Conservation (phyloP, 2,113 vertebrate genomes). For the Castor canadensis region DNA sequence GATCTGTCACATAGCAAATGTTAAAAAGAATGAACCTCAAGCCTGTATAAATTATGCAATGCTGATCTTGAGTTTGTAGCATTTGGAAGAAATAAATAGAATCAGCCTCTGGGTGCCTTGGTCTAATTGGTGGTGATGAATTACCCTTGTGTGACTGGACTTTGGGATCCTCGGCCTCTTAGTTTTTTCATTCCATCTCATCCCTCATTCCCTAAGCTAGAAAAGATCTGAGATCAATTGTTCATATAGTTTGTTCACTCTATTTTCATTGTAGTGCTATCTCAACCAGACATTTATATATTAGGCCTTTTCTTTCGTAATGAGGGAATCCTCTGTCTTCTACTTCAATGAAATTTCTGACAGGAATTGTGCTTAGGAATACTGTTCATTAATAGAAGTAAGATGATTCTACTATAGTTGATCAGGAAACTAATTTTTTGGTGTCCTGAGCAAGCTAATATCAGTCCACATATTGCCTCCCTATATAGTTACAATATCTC, state of each 20-base stretch:
- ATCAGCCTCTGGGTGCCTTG: background rate
- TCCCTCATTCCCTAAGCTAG: background rate
- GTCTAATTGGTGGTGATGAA: background rate
- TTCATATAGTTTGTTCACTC: background rate
- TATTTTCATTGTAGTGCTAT: background rate
- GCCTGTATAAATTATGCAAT: background rate
- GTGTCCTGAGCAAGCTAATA: background rate
- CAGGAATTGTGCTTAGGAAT: background rate
- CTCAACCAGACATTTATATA: background rate
- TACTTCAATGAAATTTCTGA: conserved; percentile 40
- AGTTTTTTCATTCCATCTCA: background rate
- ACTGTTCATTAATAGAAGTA: background rate
- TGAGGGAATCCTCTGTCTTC: background rate
- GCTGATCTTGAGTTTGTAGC: background rate
- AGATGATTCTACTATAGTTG: background rate
- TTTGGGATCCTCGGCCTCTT: background rate
- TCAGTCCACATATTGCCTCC: background rate
- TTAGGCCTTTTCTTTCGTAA: background rate
- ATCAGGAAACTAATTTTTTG: background rate
- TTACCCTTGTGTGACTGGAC: background rate
- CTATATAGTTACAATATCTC: background rate
- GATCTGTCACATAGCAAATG: background rate
- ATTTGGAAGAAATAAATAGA: conserved; percentile 32
- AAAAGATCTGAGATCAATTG: background rate
- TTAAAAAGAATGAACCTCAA: conserved; percentile 26